Evolutionary conservation across 2,113 vertebrate species (phyloP).

Genomic region (Gorsachius goisagi): DNA sequence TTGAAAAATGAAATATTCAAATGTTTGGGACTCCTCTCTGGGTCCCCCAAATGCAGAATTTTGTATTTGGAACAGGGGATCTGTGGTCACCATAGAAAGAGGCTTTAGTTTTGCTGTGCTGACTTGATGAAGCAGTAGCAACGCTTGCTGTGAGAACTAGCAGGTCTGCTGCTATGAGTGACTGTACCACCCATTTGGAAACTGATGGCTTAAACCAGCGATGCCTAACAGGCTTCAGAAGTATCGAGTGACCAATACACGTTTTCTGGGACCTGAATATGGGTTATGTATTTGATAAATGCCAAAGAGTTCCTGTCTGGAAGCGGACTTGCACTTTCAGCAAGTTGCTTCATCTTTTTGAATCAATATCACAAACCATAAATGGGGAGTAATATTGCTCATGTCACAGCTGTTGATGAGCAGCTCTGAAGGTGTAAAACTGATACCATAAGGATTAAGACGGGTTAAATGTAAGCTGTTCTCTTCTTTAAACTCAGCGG

Average conservation of each 20-base stretch:
- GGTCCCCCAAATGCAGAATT: neutral
- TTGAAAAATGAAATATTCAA: neutral
- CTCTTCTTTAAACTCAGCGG: neutral
- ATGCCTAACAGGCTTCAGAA: neutral
- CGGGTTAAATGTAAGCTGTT: neutral
- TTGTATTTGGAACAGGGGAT: neutral
- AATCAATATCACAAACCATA: neutral
- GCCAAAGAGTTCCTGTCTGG: neutral
- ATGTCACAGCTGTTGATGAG: neutral
- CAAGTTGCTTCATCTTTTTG: neutral
- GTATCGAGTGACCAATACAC: neutral
- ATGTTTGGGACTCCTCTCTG: neutral
- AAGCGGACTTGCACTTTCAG: neutral
- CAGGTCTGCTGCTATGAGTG: accelerated
- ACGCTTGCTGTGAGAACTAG: neutral
- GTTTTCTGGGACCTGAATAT: neutral
- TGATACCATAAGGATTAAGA: neutral
- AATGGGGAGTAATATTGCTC: neutral
- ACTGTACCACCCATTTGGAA: neutral
- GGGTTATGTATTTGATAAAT: neutral
- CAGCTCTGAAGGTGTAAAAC: neutral
- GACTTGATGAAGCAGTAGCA: neutral
- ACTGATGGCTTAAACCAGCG: neutral
- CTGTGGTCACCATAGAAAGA: neutral
- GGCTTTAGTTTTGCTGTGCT: neutral